Evolutionary conservation across 2,797 vertebrate genomes (phyloP), one percentile per base, ranked within the genome.

Genomic region (Gallinago solitaria): DNA sequence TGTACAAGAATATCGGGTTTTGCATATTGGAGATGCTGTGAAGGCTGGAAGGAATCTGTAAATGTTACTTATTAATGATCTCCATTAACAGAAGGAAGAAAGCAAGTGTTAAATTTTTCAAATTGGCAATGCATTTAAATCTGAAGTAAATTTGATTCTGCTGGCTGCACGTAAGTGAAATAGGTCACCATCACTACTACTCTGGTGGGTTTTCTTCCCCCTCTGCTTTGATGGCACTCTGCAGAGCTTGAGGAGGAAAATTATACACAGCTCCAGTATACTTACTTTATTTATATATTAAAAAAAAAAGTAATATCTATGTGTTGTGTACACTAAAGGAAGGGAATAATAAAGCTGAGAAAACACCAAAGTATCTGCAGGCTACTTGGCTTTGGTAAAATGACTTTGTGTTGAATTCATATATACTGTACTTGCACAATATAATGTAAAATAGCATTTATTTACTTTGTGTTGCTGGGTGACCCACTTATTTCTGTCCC

Each of bases 21-120:
- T 93, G 56, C 69, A 18, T 51, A n/a, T 9, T 83, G 75, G 51
- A 88, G 54, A 23, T 87, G 56, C 65, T 92, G 33, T 74, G 65
- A 76, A 90, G 56, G 63, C 89, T 94, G 85, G 71, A 86, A 89
- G 32, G 35, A 87, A 63, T 90, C 80, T 87, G 51, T 89, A 87
- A 93, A 47, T 89, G 81, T 94, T 92, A 80, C 67, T 94, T 96
- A 92, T 86, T 95, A 96, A 95, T 95, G 75, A 50, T 63, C 9
- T 93, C 41, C 94, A 77, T 93, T 95, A 95, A 88, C 71, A 93
- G 90, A 83, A 74, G 33, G 50, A 32, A 50, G 68, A 92, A 82
- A 89, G 17, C 39, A 87, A 16, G 28, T 89, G 41, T 92, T 97
- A 94, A 90, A 77, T 94, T 96, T 97, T 97, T 95, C 71, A 93